Base-by-base conservation (phyloP, 2,113 vertebrate species). In the Ahaetulla prasina region DNA sequence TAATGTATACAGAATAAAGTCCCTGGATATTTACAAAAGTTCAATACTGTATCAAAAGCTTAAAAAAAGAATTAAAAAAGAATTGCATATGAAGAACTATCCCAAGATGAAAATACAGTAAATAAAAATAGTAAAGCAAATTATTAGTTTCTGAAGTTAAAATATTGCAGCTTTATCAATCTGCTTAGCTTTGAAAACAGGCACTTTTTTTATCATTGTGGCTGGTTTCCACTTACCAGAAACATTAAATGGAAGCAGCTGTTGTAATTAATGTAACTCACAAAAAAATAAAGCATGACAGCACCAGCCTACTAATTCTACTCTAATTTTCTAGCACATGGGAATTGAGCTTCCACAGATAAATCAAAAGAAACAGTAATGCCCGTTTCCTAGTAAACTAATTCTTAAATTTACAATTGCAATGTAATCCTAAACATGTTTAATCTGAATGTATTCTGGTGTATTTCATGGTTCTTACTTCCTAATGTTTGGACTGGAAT, bases 1-100 rank as follows among this genome's bases (percentile, higher is more conserved):
- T 84, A 95, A 94, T 93, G 91, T 80, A 84, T 85, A 95, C 96
- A 92, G 80, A 94, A 94, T 94, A 95, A 93, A 87, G 74, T 25
- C 25, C 49, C 18, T 30, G 16, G 94, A 92, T 87, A 90, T 90
- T 93, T 89, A 54, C 94, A 92, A 94, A 93, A 96, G 91, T 80
- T 92, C 94, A 85, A 94, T 55, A 95, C 95, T 90, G 92, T 92
- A 92, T 92, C 74, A 95, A 96, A 94, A 96, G 94, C 93, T 39
- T 60, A 92, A 93, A 94, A 90, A 95, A 94, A 96, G 94, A 94
- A 95, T 95, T 94, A 93, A 91, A 95, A 96, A 95, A 88, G 35
- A 25, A 57, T 7, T 55, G 23, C 43, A 25, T 80, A 93, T 91
- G 63, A 93, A 95, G 92, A 89, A 91, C 55, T 80, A 55, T 95